Evolutionary conservation across 2,888 invertebrate genomes (phyloP).

Genomic region (Gryllus longicercus): DNA sequence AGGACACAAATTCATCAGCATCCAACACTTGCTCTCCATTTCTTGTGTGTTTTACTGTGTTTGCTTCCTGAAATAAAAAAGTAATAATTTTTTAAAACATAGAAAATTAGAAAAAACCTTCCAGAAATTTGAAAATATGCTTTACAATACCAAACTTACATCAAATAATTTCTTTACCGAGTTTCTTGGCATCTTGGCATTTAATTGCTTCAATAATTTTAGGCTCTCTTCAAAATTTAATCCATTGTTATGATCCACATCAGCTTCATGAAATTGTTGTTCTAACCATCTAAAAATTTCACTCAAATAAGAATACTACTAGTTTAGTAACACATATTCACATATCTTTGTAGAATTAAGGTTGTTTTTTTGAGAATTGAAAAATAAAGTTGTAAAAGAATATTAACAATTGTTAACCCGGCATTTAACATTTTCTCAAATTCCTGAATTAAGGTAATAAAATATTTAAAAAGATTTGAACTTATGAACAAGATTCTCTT

Average conservation of each 20-base stretch:
- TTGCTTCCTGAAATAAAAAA: constrained; percentile 41
- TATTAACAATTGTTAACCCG: too few species aligned
- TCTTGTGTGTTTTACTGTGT: constrained; percentile 41
- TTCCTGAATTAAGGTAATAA: too few species aligned
- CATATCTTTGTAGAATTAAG: background rate
- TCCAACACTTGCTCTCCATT: constrained; percentile 49
- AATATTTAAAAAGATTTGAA: too few species aligned
- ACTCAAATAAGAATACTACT: background rate
- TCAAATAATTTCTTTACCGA: constrained; percentile 52
- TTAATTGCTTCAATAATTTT: constrained; percentile 52
- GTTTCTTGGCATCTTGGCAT: constrained; percentile 52
- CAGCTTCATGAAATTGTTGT: constrained; percentile 52
- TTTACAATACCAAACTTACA: constrained; percentile 42
- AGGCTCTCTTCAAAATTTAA: constrained; percentile 54
- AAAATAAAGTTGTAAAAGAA: too few species aligned
- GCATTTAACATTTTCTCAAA: too few species aligned
- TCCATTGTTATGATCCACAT: constrained; percentile 52
- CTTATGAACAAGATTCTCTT: too few species aligned
- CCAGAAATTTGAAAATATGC: background rate
- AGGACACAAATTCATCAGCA: constrained; percentile 54
- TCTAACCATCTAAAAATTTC: constrained; percentile 47
- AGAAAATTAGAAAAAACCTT: background rate
- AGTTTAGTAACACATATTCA: background rate
- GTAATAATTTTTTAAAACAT: background rate
- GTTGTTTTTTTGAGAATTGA: background rate